A percentile compares a stretch with the other conserved stretches of the same genome.
Conservation (phyloP, 2,888 invertebrate genomes). For the Trachelus stipa region DNA sequence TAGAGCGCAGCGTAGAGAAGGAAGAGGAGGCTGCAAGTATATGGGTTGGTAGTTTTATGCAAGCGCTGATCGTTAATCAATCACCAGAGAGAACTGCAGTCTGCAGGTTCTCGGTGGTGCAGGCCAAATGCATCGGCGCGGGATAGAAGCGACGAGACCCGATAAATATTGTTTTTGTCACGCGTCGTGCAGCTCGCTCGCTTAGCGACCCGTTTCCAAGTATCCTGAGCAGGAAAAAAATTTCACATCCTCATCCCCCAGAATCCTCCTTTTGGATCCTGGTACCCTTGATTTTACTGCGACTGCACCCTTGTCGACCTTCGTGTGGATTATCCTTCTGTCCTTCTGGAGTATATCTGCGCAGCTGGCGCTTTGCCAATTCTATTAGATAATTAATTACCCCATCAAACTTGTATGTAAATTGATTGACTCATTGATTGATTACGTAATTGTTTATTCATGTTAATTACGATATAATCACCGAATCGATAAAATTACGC, state of each 20-base stretch:
- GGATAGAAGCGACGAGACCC: conserved; percentile 35
- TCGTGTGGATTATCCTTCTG: neutral
- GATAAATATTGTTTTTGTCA: conserved; percentile 59
- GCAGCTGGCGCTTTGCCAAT: neutral
- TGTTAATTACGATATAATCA: conserved; percentile 34
- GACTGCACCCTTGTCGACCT: neutral
- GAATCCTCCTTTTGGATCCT: neutral
- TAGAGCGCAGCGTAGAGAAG: neutral
- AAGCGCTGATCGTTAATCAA: conserved; percentile 59
- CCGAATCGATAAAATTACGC: neutral
- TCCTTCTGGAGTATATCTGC: neutral
- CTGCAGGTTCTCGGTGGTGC: neutral
- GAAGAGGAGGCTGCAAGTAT: neutral
- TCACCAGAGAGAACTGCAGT: conserved; percentile 33
- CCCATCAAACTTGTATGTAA: conserved; percentile 10
- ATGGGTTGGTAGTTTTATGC: conserved; percentile 50
- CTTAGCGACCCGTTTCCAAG: conserved; percentile 48
- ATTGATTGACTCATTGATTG: conserved; percentile 36
- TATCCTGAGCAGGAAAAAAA: conserved; percentile 46
- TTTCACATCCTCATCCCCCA: conserved; percentile 13
- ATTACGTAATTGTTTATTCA: conserved; percentile 38
- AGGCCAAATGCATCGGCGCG: conserved; percentile 9
- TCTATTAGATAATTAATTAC: neutral
- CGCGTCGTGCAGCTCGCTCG: conserved; percentile 31
- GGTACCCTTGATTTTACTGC: neutral